Evolutionary conservation across 2,888 invertebrate genomes (phyloP), one percentile per base, ranked within the genome.

Genomic region (Aleiodes leptofemur): DNA sequence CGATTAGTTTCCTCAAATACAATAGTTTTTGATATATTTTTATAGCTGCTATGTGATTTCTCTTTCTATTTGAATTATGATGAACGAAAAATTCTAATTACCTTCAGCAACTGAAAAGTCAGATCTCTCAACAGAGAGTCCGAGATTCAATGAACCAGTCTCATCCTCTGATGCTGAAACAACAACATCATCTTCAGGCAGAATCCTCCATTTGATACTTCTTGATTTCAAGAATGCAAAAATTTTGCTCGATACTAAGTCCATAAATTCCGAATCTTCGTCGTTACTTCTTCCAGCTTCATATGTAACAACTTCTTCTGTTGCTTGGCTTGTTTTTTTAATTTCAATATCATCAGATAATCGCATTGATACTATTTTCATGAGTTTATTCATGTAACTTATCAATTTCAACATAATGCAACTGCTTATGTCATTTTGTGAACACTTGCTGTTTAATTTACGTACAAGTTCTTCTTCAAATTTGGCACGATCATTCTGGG

Each of bases 371-470:
- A 95, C 94, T 80, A 96, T 96, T 87, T 96, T 94, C 85, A 96
- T 91, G 90, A 96, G 92, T 79, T 94, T 92, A 90, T 96, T 96
- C 90, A 96, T 95, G 87, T 96, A 96, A 16, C 95, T 94, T 53
- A 96, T 94, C 82, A 96, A 89, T 89, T 96, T 96, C 23, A 95
- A 91, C 91, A 96, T 96, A 86, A 95, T 94, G 87, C 96, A 96
- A 8, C 96, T 94, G 51, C 95, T 94, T 61, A 95, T 93, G 84
- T 96, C 96, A 72, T 94, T 92, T 80, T 94, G 93, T 4, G 93
- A 92, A 86, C 96, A 96, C 91, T 95, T 96, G 81, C 92, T 91
- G 85, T 95, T 96, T 53, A 96, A 90, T 82, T 95, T 96, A 61
- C 93, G 92, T 81, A 95, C 90, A 11, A 96, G 91, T 29, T 93